Evolutionary conservation across 2,888 invertebrate species (phyloP).

Genomic region (Parnassius orleans): DNA sequence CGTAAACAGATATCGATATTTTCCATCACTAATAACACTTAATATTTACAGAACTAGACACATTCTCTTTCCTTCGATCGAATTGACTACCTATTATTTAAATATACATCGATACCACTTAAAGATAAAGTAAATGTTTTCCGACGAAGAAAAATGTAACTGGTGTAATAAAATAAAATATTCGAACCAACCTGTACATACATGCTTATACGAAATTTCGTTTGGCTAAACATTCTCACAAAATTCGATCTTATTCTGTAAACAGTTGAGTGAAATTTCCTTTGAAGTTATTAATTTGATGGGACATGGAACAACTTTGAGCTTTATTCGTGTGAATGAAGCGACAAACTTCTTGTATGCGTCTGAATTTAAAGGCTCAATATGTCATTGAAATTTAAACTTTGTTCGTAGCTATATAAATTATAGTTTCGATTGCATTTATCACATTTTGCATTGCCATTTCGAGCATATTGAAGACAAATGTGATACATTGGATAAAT

Average conservation of each 20-base stretch:
- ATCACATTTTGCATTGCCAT: constrained; percentile 9
- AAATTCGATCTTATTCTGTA: constrained; percentile 26
- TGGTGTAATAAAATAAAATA: constrained; percentile 36
- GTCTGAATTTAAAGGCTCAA: not conserved
- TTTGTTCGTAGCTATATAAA: not conserved
- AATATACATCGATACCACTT: not conserved
- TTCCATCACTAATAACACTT: too few species aligned
- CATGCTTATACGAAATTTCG: constrained; percentile 30
- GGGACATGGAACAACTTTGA: constrained; percentile 10
- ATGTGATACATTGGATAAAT: constrained; percentile 21
- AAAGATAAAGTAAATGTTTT: constrained; percentile 24
- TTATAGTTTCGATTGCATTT: constrained; percentile 1
- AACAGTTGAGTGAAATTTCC: constrained; percentile 20
- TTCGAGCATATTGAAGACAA: constrained; percentile 18
- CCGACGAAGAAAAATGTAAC: constrained; percentile 22
- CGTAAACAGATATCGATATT: too few species aligned
- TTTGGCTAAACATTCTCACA: constrained; percentile 15
- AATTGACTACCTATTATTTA: constrained; percentile 1
- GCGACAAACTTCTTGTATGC: not conserved
- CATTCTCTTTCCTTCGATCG: not conserved
- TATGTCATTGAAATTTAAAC: constrained; percentile 11
- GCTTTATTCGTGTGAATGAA: constrained; percentile 11
- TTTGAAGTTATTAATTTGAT: constrained; percentile 12
- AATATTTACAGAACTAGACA: too few species aligned
- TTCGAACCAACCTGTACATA: constrained; percentile 34